phyloP scores from a whole-genome alignment of 1,140 invertebrate species.

The Leguminivora glycinivorella region DNA sequence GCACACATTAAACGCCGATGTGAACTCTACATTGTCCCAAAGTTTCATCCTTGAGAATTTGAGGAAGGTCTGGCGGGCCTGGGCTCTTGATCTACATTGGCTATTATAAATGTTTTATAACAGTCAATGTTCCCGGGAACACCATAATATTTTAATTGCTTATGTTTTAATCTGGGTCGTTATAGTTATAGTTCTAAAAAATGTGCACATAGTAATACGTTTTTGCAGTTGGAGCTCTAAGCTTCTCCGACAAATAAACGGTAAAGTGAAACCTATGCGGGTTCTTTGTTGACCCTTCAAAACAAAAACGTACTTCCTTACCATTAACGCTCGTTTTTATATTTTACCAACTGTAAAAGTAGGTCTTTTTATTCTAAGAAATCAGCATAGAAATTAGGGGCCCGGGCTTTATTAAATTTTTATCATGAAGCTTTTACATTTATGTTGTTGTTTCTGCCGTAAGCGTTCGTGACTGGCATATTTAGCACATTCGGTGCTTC shows the following conservation, averaged over 20 bases:
- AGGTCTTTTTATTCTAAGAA: constrained; percentile 19
- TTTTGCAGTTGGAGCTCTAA: no score
- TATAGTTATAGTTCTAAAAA: no score
- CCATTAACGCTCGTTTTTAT: not conserved
- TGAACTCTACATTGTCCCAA: no score
- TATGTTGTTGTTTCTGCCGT: constrained; percentile 31
- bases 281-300: not conserved
- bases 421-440: constrained; percentile 32
- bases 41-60: no score
- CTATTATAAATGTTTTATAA: no score
- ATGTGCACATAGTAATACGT: no score
- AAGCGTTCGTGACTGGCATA: constrained; percentile 29
- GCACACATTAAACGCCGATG: no score
- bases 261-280: not conserved
- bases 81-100: no score
- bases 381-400: constrained; percentile 34
- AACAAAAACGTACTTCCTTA: not conserved
- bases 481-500: not conserved
- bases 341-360: constrained; percentile 18
- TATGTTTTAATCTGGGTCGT: no score
- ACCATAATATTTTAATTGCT: no score
- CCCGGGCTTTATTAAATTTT: constrained; percentile 31
- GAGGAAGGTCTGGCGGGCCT: no score
- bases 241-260: not conserved
- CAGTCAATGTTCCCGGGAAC: no score